These are phyloP conservation scores for Spodoptera exigua DNA, from an alignment of 2,888 invertebrate species.

Conservation along the genomic window DNA sequence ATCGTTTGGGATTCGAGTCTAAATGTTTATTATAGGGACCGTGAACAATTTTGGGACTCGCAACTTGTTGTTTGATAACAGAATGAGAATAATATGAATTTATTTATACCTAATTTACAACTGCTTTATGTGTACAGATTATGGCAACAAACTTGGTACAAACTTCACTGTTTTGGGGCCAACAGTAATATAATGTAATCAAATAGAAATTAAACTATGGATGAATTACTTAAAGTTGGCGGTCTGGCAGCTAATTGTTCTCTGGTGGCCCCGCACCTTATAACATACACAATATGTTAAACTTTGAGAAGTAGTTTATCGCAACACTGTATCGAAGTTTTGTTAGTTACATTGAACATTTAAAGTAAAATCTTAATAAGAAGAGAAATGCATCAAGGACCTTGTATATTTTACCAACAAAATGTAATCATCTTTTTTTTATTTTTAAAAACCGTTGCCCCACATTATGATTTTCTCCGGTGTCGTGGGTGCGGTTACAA, in stretches of 20 bases:
- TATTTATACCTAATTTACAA: constrained; percentile 19
- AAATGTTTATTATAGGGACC: constrained; percentile 26
- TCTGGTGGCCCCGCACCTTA: constrained; percentile 4
- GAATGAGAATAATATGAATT: constrained; percentile 41
- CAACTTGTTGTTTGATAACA: constrained; percentile 22
- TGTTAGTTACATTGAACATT: not conserved
- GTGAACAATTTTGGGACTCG: constrained; percentile 23
- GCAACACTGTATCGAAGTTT: not conserved
- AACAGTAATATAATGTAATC: constrained; percentile 33
- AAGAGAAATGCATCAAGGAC: too few species aligned
- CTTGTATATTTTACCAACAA: too few species aligned
- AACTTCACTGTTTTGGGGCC: constrained; percentile 14
- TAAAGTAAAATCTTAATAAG: too few species aligned
- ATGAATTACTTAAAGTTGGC: constrained; percentile 28
- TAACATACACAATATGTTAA: constrained; percentile 9
- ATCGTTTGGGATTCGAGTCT: constrained; percentile 23
- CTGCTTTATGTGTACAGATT: constrained; percentile 28
- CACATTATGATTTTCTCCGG: too few species aligned
- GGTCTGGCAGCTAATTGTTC: constrained; percentile 22
- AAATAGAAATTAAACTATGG: constrained; percentile 36
- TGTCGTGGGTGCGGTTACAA: too few species aligned
- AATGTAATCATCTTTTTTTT: too few species aligned
- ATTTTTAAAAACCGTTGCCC: too few species aligned
- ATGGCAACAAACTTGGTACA: constrained; percentile 22
- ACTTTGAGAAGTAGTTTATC: constrained; percentile 22